Evolutionary conservation across 2,888 invertebrate species (phyloP), one percentile per base, ranked within the genome.

Genomic region (Campoplex nolae): DNA sequence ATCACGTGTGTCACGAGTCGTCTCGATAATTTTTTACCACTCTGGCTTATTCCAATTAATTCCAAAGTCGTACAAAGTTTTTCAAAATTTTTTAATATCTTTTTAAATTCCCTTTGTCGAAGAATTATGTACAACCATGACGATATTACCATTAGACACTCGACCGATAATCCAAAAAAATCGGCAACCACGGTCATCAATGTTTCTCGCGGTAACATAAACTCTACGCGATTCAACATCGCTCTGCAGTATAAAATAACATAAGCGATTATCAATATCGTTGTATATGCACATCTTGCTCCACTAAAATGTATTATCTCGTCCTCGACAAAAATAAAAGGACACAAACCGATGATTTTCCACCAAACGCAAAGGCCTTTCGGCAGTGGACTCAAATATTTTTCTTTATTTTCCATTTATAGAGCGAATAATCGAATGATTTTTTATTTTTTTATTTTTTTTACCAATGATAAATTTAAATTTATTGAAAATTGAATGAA

Each of bases 291-390:
- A 42, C 54, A 54, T 32, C 80, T 81, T 6, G 38, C 1, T 56
- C 42, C 71, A 4, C 86, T 84, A 38, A 32, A 38, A 2, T 65
- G 54, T 13, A 85, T 78, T 54, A 82, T 77, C 48, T 77, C 65
- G 35, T 28, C 54, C 35, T 84, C 56, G 6, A 73, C 73, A 7
- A 86, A 58, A 71, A 73, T 65, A 38, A 85, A 88, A 13, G 89
- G 89, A 70, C 85, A 88, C 38, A 88, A 38, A 45, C 88, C 89
- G 38, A 89, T 13, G 16, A 88, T 56, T 81, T 80, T 84, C 85
- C 84, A 88, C 18, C 56, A 89, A 67, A 83, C 18, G 62, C 65
- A 80, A 8, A 80, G 9, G 62, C 58, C 54, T 70, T 54, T 67
- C n/a, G 56, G 68, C 18, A 58, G 38, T 6, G 23, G 23, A 70